A percentile compares a stretch with the other conserved stretches of the same genome.
Conservation (phyloP, 2,888 invertebrate species). For the Acanthoscelides obtectus region DNA sequence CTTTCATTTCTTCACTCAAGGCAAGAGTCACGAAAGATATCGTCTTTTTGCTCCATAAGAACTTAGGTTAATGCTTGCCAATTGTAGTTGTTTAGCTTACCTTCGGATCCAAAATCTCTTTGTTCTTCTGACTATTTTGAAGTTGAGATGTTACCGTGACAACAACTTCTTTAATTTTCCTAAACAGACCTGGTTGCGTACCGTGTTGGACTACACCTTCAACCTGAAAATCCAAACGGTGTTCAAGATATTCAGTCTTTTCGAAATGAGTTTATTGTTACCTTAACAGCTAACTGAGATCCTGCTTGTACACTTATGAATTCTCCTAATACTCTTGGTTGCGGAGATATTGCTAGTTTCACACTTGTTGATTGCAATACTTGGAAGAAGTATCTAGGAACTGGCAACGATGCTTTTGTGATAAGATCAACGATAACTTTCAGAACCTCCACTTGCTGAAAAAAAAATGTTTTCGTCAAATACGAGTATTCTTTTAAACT, state of each 20-base stretch:
- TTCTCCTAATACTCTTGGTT: slow-evolving; percentile 74
- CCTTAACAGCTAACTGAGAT: slow-evolving; percentile 81
- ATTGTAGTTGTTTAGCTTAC: slow-evolving; percentile 21
- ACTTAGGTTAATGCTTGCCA: not conserved
- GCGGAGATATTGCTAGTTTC: slow-evolving; percentile 76
- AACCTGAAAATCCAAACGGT: slow-evolving; percentile 45
- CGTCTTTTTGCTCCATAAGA: too few species aligned
- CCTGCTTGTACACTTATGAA: slow-evolving; percentile 79
- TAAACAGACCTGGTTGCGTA: slow-evolving; percentile 61
- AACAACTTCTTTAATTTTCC: slow-evolving; percentile 67
- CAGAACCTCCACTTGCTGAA: slow-evolving; percentile 53
- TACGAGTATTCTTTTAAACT: too few species aligned
- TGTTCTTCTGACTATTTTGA: slow-evolving; percentile 45
- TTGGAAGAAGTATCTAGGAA: slow-evolving; percentile 81
- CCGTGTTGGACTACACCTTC: slow-evolving; percentile 87
- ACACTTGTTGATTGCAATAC: slow-evolving; percentile 76
- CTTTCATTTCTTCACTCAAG: too few species aligned
- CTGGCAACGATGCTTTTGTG: slow-evolving; percentile 59
- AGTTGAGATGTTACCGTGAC: slow-evolving; percentile 65
- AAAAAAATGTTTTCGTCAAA: too few species aligned
- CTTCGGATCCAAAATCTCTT: slow-evolving; percentile 40
- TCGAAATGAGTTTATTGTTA: not conserved
- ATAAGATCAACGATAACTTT: slow-evolving; percentile 60
- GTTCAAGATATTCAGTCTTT: too few species aligned
- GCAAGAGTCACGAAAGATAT: too few species aligned